Percentiles rank a stretch among this genome's conserved stretches.
Evolutionary conservation across 2,797 vertebrate species (phyloP).

Genomic region (Sardinella longiceps): DNA sequence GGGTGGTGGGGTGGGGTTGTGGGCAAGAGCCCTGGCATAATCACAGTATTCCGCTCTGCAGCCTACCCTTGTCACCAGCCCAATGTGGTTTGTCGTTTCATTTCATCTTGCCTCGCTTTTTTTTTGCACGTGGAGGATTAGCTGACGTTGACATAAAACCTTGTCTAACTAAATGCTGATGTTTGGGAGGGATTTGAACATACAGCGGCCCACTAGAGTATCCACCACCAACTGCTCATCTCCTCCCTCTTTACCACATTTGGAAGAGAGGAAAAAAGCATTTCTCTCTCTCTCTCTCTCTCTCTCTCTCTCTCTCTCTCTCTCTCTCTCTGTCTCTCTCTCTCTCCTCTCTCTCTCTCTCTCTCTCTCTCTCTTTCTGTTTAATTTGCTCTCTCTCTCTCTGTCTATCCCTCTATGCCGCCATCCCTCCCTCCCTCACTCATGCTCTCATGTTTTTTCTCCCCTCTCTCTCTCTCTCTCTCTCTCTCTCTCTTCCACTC

Average conservation of each 20-base stretch:
- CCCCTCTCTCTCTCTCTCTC: not conserved
- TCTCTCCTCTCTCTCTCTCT: not conserved
- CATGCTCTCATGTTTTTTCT: too few species aligned
- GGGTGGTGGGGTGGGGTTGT: not conserved
- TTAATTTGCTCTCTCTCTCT: too few species aligned
- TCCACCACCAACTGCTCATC: not conserved
- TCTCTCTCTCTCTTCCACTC: not conserved
- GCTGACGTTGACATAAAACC: slow-evolving; percentile 24
- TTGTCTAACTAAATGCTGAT: slow-evolving; percentile 14
- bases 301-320: not conserved
- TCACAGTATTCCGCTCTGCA: not conserved
- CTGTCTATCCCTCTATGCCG: too few species aligned
- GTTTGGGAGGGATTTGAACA: slow-evolving; percentile 18
- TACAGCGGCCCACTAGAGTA: slow-evolving; percentile 4
- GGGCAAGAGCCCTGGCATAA: not conserved
- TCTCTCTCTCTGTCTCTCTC: not conserved
- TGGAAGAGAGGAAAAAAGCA: not conserved
- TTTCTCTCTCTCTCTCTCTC: not conserved
- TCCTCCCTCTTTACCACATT: not conserved
- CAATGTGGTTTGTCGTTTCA: not conserved
- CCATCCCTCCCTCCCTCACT: too few species aligned
- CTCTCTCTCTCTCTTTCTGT: too few species aligned
- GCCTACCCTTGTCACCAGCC: not conserved
- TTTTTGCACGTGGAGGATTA: not conserved
- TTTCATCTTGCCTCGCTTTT: not conserved